phyloP scores from a whole-genome alignment of 1,140 invertebrate species.

The Temnothorax curvispinosus region DNA sequence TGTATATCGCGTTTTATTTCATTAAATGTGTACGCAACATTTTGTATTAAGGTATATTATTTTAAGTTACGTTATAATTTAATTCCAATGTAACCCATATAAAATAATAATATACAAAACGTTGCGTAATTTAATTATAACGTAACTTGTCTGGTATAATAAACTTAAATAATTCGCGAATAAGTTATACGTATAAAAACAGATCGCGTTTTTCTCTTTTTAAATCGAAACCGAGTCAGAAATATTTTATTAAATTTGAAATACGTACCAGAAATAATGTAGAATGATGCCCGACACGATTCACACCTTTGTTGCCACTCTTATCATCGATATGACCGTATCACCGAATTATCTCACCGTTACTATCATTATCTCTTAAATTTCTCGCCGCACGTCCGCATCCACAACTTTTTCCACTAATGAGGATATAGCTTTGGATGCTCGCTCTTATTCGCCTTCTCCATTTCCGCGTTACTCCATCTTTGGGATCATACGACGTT shows the following conservation, averaged over 20 bases:
- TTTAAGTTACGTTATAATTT: too few relatives aligned
- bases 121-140: too few relatives aligned
- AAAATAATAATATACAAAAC: too few relatives aligned
- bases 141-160: too few relatives aligned
- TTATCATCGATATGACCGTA: background rate
- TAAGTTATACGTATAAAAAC: background rate
- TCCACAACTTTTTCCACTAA: background rate
- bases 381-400: background rate
- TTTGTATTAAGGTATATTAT: too few relatives aligned
- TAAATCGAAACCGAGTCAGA: background rate
- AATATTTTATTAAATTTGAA: background rate
- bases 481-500: background rate
- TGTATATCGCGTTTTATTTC: too few relatives aligned
- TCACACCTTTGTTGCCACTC: background rate
- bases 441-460: background rate
- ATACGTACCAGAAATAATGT: background rate
- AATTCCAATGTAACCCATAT: too few relatives aligned
- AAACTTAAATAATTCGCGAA: too few relatives aligned
- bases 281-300: background rate
- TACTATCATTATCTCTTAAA: slow-evolving; percentile 1
- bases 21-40: too few relatives aligned
- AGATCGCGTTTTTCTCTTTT: background rate
- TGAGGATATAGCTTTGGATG: background rate
- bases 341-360: slow-evolving; percentile 12
- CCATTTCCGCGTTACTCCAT: background rate